These are phyloP conservation scores for Lysandra bellargus DNA, from an alignment of 2,888 invertebrate genomes.

Conservation along the genomic window DNA sequence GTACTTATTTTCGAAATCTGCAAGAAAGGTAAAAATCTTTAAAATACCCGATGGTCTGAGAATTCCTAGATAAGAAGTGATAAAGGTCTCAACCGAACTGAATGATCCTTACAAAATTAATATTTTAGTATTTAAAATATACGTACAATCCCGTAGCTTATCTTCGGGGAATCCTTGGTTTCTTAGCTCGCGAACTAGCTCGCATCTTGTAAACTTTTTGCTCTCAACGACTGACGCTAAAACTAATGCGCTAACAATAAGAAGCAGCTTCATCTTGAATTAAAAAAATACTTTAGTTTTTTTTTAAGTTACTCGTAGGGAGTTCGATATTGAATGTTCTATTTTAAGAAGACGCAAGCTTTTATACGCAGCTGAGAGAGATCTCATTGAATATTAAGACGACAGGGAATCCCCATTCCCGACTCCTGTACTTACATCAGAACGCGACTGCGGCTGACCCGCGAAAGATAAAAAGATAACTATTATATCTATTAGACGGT, in stretches of 20 bases:
- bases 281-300: background rate
- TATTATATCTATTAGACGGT: too few relatives aligned
- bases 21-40: too few relatives aligned
- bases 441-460: conserved; percentile 2
- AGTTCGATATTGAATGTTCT: background rate
- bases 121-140: conserved; percentile 24
- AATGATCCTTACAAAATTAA: background rate
- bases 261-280: conserved; percentile 4
- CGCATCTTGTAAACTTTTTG: conserved; percentile 53
- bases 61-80: too few relatives aligned
- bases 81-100: too few relatives aligned
- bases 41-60: too few relatives aligned
- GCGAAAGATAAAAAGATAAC: background rate
- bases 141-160: conserved; percentile 55
- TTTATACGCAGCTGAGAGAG: background rate
- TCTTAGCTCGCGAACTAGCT: conserved; percentile 52
- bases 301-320: background rate
- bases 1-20: too few relatives aligned
- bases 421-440: background rate
- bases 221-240: conserved; percentile 40
- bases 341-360: background rate
- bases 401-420: conserved; percentile 1
- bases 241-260: background rate
- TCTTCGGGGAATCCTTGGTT: conserved; percentile 56
- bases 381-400: background rate